phyloP scores from a whole-genome alignment of 2,888 invertebrate genomes.

The Theretra japonica region DNA sequence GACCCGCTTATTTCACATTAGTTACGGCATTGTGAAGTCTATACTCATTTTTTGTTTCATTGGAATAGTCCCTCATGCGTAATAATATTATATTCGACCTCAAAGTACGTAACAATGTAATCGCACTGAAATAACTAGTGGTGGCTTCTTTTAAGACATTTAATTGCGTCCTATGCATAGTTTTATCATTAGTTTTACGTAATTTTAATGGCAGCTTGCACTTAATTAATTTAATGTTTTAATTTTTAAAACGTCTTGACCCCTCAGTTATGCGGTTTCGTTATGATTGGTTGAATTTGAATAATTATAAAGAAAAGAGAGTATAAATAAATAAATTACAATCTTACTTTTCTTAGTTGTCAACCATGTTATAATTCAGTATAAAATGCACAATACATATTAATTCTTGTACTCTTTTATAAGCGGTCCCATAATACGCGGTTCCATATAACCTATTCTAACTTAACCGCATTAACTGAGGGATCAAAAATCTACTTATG shows the following conservation, averaged over 20 bases:
- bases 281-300: not conserved
- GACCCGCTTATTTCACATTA: not conserved
- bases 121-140: not conserved
- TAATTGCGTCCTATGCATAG: conserved; percentile 15
- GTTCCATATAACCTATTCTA: not conserved
- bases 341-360: too few relatives aligned
- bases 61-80: not conserved
- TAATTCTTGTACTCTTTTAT: not conserved
- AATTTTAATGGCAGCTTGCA: conserved; percentile 19
- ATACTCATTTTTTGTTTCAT: not conserved
- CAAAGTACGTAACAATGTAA: not conserved
- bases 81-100: not conserved
- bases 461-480: not conserved
- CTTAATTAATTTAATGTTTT: not conserved
- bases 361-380: not conserved
- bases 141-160: not conserved
- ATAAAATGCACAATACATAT: not conserved
- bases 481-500: not conserved
- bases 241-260: not conserved
- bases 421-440: not conserved
- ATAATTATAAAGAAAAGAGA: too few relatives aligned
- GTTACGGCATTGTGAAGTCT: not conserved
- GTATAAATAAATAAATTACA: too few relatives aligned
- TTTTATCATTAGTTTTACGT: conserved; percentile 14
- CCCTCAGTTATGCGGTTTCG: not conserved